Conservation (phyloP, 1,140 invertebrate genomes). For the Nephotettix cincticeps region DNA sequence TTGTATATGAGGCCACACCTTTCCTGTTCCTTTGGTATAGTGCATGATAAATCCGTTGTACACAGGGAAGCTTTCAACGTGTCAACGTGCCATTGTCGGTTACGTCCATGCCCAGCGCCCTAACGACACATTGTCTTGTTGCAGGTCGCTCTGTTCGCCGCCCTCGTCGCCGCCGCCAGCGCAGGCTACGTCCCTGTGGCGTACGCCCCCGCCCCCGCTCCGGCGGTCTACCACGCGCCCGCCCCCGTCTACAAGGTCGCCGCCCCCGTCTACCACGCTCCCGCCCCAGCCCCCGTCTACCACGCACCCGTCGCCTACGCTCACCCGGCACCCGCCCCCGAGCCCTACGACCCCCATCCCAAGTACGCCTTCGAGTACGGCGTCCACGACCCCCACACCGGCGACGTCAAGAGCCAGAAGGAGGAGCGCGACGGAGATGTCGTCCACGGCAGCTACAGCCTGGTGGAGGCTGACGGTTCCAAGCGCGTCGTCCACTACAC, state of each 20-base stretch:
- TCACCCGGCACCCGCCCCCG: slow-evolving; percentile 45
- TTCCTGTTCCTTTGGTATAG: too few species aligned
- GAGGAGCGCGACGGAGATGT: slow-evolving; percentile 49
- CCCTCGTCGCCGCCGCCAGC: not conserved
- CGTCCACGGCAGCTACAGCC: slow-evolving; percentile 23
- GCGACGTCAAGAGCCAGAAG: slow-evolving; percentile 52
- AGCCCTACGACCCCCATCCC: slow-evolving; percentile 56
- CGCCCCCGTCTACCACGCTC: not conserved
- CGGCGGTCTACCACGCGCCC: not conserved
- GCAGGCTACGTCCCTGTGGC: not conserved
- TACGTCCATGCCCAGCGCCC: too few species aligned
- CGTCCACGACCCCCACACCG: slow-evolving; percentile 53
- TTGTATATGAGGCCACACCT: too few species aligned
- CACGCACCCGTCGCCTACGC: not conserved
- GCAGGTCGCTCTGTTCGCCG: not conserved
- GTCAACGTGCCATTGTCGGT: too few species aligned
- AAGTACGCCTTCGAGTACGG: slow-evolving; percentile 55
- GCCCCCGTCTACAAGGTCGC: not conserved
- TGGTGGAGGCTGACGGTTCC: slow-evolving; percentile 49
- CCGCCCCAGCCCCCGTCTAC: too few species aligned
- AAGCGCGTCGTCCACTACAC: slow-evolving; percentile 54
- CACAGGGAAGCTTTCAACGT: too few species aligned
- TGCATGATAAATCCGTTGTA: too few species aligned
- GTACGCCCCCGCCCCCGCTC: not conserved
- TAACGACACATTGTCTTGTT: not conserved